Evolutionary conservation across 2,888 invertebrate genomes (phyloP).

Genomic region (Linnaemya tessellans): DNA sequence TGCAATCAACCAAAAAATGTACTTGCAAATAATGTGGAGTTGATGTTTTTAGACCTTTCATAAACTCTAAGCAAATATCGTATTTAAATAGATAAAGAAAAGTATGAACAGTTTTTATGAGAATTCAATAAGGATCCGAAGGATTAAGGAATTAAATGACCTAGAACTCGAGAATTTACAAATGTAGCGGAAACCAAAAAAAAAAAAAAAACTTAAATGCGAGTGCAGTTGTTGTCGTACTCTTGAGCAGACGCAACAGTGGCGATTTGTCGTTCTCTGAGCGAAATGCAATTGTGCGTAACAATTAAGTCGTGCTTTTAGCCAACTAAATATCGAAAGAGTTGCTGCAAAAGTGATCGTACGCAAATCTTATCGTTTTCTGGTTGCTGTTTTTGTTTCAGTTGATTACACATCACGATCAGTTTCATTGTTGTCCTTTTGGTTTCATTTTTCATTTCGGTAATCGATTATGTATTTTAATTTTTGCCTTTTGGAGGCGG

Average conservation of each 20-base stretch:
- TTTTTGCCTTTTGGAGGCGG: conserved; percentile 25
- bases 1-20: conserved; percentile 24
- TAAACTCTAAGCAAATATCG: neutral
- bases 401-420: conserved; percentile 78
- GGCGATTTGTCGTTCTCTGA: conserved; percentile 8
- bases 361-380: conserved; percentile 63
- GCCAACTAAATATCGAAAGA: conserved; percentile 9
- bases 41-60: conserved; percentile 23
- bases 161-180: neutral
- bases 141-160: too few relatives aligned
- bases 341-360: conserved; percentile 26
- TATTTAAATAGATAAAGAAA: neutral
- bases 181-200: neutral
- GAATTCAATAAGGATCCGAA: neutral
- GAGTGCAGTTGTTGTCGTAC: neutral
- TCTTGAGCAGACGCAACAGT: conserved; percentile 16
- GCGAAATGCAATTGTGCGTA: conserved; percentile 79
- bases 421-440: conserved; percentile 43
- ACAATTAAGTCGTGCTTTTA: conserved; percentile 80
- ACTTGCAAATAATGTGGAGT: conserved; percentile 23
- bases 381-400: conserved; percentile 59
- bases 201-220: neutral
- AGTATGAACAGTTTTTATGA: neutral
- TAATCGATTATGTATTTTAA: conserved; percentile 5
- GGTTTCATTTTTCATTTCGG: conserved; percentile 2